Evolutionary conservation across 2,113 vertebrate species (phyloP), one percentile per base, ranked within the genome.

Genomic region (Gasterosteus aculeatus): DNA sequence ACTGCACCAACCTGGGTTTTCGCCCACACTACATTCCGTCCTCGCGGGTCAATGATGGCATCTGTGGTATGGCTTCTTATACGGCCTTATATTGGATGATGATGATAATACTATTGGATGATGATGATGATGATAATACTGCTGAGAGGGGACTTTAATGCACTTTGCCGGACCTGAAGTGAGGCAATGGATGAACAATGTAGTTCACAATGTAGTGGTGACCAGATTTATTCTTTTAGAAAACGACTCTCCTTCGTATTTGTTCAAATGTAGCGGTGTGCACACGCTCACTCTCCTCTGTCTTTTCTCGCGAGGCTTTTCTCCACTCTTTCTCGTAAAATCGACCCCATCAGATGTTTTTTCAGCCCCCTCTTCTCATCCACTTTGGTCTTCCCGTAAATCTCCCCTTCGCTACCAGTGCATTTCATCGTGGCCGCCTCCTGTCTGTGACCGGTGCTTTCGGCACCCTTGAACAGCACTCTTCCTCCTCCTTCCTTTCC

Each of bases 1-100:
- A 96, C 87, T 96, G 96, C 77, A 92, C 93, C 54, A 96, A 96
- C 66, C 88, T 94, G n/a, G 95, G 95, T 53, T 95, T 93, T 79
- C 94, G 94, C 49, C 92, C 95, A 39, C 85, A 92, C 72, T 95
- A 95, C 80, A 85, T 91, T 61, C 91, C 90, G 10, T 92, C 91
- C 38, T 92, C 91, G 3, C 19, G 91, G 46, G 90, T 92, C 77
- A 92, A 92, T 4, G 91, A 92, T 16, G 91, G 90, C 69, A 90
- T 92, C 76, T 92, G 91, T 62, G 91, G 91, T 92, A 82, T 89
- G 87, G 29, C 22, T 31, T 72, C 67, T 63, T n/a, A 19, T 57
- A 16, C 51, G 51, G 39, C 15, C 26, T 58, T 58, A 19, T 9
- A 31, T 4, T 31, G 5, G 14, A 53, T 47, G 33, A 61, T 26